Conservation (phyloP, 2,113 vertebrate genomes). For the Smithornis capensis region DNA sequence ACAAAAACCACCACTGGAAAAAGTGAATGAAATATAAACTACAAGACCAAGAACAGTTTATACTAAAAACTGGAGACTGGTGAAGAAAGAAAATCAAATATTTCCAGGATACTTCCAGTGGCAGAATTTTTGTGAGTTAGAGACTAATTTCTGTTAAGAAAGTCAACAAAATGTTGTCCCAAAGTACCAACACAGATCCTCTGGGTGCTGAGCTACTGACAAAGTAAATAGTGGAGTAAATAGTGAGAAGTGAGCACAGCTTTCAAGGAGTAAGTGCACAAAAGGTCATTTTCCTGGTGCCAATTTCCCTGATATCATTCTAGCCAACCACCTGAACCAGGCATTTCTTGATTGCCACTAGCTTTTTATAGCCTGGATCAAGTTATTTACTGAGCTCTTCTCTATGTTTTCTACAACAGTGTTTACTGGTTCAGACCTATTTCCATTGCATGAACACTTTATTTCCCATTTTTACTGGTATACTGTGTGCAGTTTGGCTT, state of each 20-base stretch:
- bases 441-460: slow-evolving; percentile 16
- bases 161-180: neutral
- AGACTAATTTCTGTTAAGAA: neutral
- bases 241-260: neutral
- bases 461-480: slow-evolving; percentile 33
- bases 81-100: neutral
- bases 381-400: neutral
- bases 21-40: neutral
- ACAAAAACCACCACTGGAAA: neutral
- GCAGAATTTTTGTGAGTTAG: neutral
- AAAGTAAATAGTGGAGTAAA: neutral
- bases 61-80: neutral
- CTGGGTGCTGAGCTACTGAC: neutral
- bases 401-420: neutral
- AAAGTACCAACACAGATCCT: neutral
- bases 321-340: neutral
- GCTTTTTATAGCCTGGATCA: neutral
- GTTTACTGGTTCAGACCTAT: neutral
- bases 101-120: neutral
- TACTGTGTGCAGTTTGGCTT: neutral
- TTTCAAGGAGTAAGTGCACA: neutral
- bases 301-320: neutral
- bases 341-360: neutral
- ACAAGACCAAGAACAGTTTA: neutral
- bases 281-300: neutral